phyloP scores from a whole-genome alignment of 2,113 vertebrate species.

The Pollimyrus isidori region DNA sequence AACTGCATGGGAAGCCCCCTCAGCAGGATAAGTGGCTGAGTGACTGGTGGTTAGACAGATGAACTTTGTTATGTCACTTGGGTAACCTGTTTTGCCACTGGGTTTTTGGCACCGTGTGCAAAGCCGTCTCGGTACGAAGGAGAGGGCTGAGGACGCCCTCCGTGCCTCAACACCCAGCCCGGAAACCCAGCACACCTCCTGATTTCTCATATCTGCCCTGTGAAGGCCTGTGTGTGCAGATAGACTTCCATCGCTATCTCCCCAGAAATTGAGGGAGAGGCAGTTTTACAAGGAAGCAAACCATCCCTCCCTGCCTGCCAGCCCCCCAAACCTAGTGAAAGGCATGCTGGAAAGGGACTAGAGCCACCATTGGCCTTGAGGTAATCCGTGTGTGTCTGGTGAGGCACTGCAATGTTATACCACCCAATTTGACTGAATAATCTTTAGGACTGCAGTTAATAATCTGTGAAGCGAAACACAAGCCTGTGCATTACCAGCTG shows the following conservation, averaged over 20 bases:
- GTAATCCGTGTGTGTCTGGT: neutral
- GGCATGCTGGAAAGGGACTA: constrained; percentile 15
- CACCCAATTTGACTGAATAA: too few relatives aligned
- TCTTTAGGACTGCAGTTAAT: too few relatives aligned
- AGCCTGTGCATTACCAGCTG: neutral
- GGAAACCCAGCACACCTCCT: constrained; percentile 41
- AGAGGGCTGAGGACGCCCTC: neutral
- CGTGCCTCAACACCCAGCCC: constrained; percentile 15
- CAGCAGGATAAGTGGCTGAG: neutral
- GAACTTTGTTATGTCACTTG: neutral
- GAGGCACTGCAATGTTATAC: neutral
- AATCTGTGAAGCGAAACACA: neutral
- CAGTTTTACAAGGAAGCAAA: constrained; percentile 38
- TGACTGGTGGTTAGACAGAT: neutral
- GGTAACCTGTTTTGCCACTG: neutral
- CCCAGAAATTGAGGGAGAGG: constrained; percentile 47
- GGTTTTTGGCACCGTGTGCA: neutral
- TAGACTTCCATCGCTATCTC: constrained; percentile 41
- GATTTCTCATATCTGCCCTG: constrained; percentile 36
- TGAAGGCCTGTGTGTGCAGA: constrained; percentile 31
- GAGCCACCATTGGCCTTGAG: neutral
- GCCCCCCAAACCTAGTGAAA: constrained; percentile 22
- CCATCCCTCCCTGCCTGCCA: neutral
- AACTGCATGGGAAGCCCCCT: neutral
- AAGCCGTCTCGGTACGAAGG: neutral